A percentile compares a stretch with the other conserved stretches of the same genome.
Conservation (phyloP, 2,113 vertebrate genomes). For the Budorcas taxicolor region DNA sequence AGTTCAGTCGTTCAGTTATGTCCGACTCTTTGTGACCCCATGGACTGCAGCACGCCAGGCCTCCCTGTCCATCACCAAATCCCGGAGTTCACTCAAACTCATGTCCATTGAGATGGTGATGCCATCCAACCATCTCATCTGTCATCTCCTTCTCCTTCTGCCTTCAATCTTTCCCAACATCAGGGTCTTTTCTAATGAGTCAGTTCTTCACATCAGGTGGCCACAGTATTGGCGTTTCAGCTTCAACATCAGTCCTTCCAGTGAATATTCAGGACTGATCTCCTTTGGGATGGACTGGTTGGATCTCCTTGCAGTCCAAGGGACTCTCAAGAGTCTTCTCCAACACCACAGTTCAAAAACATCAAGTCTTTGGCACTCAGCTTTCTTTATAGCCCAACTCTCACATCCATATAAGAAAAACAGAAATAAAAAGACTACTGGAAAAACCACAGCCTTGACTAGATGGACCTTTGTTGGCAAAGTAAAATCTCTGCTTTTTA, state of each 20-base stretch:
- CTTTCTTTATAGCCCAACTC: not conserved
- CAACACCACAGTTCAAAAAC: not conserved
- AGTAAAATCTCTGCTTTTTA: not conserved
- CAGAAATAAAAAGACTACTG: not conserved
- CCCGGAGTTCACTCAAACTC: not conserved
- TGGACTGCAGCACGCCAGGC: not conserved
- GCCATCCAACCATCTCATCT: not conserved
- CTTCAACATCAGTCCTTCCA: not conserved
- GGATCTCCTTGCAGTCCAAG: not conserved
- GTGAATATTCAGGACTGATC: not conserved
- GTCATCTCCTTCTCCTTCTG: not conserved
- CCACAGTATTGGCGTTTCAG: not conserved
- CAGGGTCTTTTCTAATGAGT: not conserved
- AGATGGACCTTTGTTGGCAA: not conserved
- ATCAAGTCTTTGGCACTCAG: not conserved
- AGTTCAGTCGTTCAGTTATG: not conserved
- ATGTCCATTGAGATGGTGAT: not conserved
- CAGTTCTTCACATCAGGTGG: not conserved
- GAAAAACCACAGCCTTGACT: not conserved
- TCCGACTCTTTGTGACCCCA: rapidly evolving
- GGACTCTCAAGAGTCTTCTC: not conserved
- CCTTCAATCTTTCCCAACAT: not conserved
- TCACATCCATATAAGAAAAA: not conserved
- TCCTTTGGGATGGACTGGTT: not conserved
- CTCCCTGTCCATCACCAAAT: not conserved